A percentile compares a stretch with the other conserved stretches of the same genome.
Evolutionary conservation across 1,140 invertebrate genomes (phyloP).

Genomic region (Neodiprion pinetum): DNA sequence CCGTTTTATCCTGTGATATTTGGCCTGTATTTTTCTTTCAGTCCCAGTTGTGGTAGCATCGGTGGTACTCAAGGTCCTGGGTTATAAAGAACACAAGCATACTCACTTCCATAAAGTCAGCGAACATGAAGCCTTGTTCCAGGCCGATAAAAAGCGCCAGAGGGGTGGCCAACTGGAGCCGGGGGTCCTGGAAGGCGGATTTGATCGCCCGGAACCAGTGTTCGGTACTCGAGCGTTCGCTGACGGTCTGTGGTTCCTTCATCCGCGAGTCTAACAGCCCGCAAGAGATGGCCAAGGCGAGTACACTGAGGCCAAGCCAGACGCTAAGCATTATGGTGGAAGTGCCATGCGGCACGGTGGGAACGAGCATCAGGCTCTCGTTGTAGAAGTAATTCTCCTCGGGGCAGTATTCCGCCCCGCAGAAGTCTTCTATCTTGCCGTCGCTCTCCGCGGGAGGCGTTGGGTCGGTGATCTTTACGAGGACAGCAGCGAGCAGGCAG

Average conservation of each 20-base stretch:
- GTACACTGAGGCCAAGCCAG: slow-evolving; percentile 64
- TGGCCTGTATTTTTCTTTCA: too few relatives aligned
- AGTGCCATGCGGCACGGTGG: slow-evolving; percentile 54
- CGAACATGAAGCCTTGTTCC: slow-evolving; percentile 77
- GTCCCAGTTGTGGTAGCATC: too few relatives aligned
- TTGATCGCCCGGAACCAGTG: slow-evolving; percentile 50
- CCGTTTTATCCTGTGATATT: too few relatives aligned
- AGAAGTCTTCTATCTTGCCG: slow-evolving; percentile 44
- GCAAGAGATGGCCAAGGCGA: slow-evolving; percentile 63
- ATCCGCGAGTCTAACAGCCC: slow-evolving; percentile 61
- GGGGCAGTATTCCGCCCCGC: slow-evolving; percentile 51
- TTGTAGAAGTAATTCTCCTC: slow-evolving; percentile 44
- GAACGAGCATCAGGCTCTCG: slow-evolving; percentile 48
- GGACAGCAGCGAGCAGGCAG: slow-evolving; percentile 47
- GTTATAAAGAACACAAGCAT: not conserved
- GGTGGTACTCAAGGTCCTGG: too few relatives aligned
- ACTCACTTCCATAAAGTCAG: slow-evolving; percentile 73
- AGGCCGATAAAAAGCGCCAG: slow-evolving; percentile 75
- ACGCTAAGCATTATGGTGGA: slow-evolving; percentile 60
- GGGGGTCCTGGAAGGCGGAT: slow-evolving; percentile 59
- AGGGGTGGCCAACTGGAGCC: slow-evolving; percentile 68
- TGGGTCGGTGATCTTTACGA: slow-evolving; percentile 46
- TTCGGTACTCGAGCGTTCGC: slow-evolving; percentile 39
- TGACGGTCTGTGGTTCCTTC: slow-evolving; percentile 51
- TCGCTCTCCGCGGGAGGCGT: slow-evolving; percentile 23